phyloP scores from a whole-genome alignment of 2,888 invertebrate species.

The Dryadula phaetusa region DNA sequence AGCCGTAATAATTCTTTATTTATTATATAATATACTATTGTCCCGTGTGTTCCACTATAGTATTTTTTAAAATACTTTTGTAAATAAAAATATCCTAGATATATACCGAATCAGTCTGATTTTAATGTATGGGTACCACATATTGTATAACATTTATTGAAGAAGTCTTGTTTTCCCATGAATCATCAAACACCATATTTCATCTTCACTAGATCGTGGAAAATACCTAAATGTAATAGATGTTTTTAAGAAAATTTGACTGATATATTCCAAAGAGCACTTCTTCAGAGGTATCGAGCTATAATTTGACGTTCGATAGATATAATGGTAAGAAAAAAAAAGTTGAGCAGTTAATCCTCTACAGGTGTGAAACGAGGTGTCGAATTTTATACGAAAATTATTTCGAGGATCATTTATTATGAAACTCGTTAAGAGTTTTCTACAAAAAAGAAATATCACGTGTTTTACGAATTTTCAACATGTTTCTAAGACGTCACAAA shows the following conservation, averaged over 20 bases:
- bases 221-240: background rate
- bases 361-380: background rate
- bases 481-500: background rate
- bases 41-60: too few species aligned
- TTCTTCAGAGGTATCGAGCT: background rate
- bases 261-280: background rate
- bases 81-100: too few species aligned
- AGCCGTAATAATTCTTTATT: background rate
- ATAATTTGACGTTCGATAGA: background rate
- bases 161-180: too few species aligned
- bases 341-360: background rate
- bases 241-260: background rate
- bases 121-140: too few species aligned
- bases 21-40: background rate
- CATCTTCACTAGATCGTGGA: too few species aligned
- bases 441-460: background rate
- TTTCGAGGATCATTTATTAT: background rate
- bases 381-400: constrained; percentile 2
- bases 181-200: too few species aligned
- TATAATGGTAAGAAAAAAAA: background rate
- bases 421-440: background rate
- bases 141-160: too few species aligned
- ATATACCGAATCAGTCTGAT: too few species aligned
- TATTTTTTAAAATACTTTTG: too few species aligned
- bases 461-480: constrained; percentile 1